Percentiles rank a stretch among this genome's conserved stretches.
Conservation (phyloP, 2,113 vertebrate genomes). For the Ariopsis seemanni region DNA sequence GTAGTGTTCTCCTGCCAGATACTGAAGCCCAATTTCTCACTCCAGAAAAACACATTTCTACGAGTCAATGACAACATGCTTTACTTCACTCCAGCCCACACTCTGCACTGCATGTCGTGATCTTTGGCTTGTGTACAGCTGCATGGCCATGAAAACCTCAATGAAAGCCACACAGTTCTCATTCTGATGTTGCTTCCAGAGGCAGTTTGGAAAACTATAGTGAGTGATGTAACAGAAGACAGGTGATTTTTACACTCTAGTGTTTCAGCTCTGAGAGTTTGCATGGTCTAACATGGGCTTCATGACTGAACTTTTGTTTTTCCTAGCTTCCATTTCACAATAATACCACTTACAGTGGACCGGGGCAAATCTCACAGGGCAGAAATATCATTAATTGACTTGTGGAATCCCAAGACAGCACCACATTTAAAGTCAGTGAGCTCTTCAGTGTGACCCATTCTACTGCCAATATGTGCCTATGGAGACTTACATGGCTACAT, state of each 20-base stretch:
- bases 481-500: neutral
- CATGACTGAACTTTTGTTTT: neutral
- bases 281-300: neutral
- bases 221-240: too few relatives aligned
- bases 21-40: neutral
- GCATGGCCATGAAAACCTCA: neutral
- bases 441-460: too few relatives aligned
- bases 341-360: neutral
- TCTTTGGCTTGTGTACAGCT: neutral
- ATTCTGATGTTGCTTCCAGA: neutral
- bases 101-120: neutral
- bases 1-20: neutral
- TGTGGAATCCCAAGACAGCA: too few relatives aligned
- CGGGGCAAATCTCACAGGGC: too few relatives aligned
- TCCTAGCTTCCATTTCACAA: neutral
- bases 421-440: too few relatives aligned
- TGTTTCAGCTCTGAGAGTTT: neutral
- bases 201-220: too few relatives aligned
- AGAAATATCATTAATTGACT: too few relatives aligned
- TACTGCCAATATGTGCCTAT: neutral
- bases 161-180: too few relatives aligned
- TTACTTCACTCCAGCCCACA: neutral
- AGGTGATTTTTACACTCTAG: neutral
- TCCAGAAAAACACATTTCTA: neutral
- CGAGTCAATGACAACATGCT: neutral